Conservation (phyloP, 2,797 vertebrate genomes). For the Oceanodroma leucorhoa region DNA sequence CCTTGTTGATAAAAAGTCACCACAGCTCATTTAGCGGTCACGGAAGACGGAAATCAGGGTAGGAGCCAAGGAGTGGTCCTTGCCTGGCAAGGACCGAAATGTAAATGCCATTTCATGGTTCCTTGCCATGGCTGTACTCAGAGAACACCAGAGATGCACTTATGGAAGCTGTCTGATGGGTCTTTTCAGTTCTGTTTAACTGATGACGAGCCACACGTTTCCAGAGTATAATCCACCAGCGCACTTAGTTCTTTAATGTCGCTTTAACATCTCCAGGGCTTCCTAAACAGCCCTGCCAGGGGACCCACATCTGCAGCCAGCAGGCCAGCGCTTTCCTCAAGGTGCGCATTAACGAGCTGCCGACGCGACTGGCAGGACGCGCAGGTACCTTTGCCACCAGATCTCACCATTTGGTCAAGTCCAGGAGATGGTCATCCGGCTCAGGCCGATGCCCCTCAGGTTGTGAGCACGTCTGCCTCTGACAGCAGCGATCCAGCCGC, state of each 20-base stretch:
- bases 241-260: rapidly evolving
- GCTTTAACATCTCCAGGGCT: not conserved
- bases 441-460: rapidly evolving
- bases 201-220: rapidly evolving
- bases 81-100: rapidly evolving
- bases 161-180: not conserved
- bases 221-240: not conserved
- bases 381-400: rapidly evolving
- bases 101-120: rapidly evolving
- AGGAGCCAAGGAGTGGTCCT: not conserved
- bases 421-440: rapidly evolving
- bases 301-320: not conserved
- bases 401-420: rapidly evolving
- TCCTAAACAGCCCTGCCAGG: not conserved
- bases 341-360: rapidly evolving
- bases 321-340: rapidly evolving
- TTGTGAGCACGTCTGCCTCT: not conserved
- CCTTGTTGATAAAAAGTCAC: not conserved
- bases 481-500: rapidly evolving
- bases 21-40: rapidly evolving
- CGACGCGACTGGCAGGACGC: rapidly evolving
- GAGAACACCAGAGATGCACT: no score
- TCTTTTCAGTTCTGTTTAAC: not conserved
- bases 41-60: no score
- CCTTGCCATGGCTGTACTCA: not conserved